Evolutionary conservation across 2,113 vertebrate species (phyloP).

Genomic region (Gulo gulo): DNA sequence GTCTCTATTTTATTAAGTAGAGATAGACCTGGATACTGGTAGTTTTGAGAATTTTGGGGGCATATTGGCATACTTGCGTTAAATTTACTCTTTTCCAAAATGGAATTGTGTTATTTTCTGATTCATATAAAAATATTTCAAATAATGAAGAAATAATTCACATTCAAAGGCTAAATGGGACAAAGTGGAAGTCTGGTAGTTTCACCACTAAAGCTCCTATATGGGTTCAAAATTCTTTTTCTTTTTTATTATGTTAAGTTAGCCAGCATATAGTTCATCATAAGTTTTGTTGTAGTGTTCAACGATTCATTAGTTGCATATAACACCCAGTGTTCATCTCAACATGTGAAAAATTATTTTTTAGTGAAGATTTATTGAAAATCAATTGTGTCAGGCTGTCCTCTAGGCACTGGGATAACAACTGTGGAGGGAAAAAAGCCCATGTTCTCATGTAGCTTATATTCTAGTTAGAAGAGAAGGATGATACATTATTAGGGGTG

Average conservation of each 20-base stretch:
- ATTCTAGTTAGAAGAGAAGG: background rate
- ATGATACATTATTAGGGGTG: background rate
- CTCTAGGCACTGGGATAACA: background rate
- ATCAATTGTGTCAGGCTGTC: background rate
- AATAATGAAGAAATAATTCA: background rate
- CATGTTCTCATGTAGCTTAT: background rate
- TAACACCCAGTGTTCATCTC: background rate
- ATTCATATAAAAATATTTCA: constrained; percentile 45
- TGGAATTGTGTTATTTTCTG: background rate
- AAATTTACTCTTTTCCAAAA: constrained; percentile 40
- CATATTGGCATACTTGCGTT: background rate
- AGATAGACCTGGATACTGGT: background rate
- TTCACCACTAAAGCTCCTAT: background rate
- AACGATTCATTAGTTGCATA: background rate
- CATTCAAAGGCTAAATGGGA: background rate
- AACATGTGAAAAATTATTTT: background rate
- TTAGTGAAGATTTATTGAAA: background rate
- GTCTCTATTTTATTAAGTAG: background rate
- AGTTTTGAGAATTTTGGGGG: background rate
- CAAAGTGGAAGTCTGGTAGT: background rate
- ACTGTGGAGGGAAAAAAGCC: background rate
- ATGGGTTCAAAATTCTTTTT: constrained; percentile 5
- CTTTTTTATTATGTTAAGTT: background rate
- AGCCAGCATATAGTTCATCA: background rate
- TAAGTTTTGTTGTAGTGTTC: background rate